A percentile compares a stretch with the other conserved stretches of the same genome.
phyloP scores from a whole-genome alignment of 1,140 invertebrate species.

The Drosophila pandora region DNA sequence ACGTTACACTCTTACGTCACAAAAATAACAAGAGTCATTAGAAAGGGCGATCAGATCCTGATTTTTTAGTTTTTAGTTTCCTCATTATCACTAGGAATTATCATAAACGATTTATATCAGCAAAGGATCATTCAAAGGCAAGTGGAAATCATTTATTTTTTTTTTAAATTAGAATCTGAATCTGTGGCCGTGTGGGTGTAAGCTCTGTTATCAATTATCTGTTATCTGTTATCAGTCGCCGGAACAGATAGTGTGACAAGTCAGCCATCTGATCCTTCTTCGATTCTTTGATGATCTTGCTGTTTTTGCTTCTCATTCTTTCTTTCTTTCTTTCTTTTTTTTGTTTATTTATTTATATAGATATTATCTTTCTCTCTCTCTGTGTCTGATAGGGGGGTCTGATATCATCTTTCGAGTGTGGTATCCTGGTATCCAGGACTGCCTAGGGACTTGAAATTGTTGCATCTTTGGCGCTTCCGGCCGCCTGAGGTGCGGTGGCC shows the following conservation, averaged over 20 bases:
- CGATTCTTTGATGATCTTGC: not conserved
- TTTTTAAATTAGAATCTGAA: too few species aligned
- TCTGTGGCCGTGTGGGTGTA: too few species aligned
- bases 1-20: conserved; percentile 46
- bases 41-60: not conserved
- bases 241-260: conserved; percentile 3
- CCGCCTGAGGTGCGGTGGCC: conserved; percentile 52
- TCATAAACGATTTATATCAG: not conserved
- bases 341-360: not conserved
- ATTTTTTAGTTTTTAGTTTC: not conserved
- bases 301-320: not conserved
- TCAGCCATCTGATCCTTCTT: too few species aligned
- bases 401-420: conserved; percentile 31
- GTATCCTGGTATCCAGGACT: conserved; percentile 24
- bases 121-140: too few species aligned
- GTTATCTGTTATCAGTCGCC: conserved; percentile 58
- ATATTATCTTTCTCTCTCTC: not conserved
- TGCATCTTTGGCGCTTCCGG: conserved; percentile 66
- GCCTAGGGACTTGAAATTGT: conserved; percentile 57
- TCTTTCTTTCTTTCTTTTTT: not conserved
- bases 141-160: too few species aligned
- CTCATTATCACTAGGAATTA: not conserved
- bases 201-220: too few species aligned
- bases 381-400: conserved; percentile 7
- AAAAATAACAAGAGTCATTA: conserved; percentile 43